Percentiles rank a stretch among this genome's conserved stretches.
These are phyloP conservation scores for Punctoribates punctum DNA, from an alignment of 2,888 invertebrate genomes.

Conservation along the genomic window DNA sequence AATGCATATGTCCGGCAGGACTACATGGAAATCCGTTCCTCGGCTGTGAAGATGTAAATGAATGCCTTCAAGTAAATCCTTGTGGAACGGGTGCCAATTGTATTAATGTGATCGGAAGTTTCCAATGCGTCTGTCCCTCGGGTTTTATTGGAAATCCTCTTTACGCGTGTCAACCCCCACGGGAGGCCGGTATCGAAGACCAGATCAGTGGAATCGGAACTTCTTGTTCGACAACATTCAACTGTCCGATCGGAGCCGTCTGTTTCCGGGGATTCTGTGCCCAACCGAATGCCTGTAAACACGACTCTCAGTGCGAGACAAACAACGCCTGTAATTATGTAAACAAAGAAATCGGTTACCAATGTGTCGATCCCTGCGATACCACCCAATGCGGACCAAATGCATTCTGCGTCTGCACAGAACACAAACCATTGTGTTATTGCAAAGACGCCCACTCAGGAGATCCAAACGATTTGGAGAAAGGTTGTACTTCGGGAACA, in stretches of 20 bases:
- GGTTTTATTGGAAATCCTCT: constrained; percentile 76
- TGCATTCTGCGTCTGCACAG: constrained; percentile 69
- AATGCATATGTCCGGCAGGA: constrained; percentile 77
- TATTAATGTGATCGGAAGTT: constrained; percentile 81
- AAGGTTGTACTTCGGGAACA: constrained; percentile 59
- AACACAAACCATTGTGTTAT: constrained; percentile 68
- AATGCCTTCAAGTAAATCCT: constrained; percentile 53
- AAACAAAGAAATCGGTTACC: constrained; percentile 41
- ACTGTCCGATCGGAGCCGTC: constrained; percentile 40
- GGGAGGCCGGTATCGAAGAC: constrained; percentile 28
- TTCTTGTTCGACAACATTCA: constrained; percentile 39
- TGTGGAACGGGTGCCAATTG: constrained; percentile 70
- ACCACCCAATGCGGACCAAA: constrained; percentile 65
- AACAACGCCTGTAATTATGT: constrained; percentile 42
- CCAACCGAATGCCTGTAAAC: constrained; percentile 39
- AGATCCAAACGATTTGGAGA: constrained; percentile 60
- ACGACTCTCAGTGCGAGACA: constrained; percentile 39
- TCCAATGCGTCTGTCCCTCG: constrained; percentile 81
- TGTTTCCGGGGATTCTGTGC: constrained; percentile 42
- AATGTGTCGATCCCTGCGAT: constrained; percentile 48
- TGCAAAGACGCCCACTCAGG: constrained; percentile 78
- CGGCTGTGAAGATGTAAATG: constrained; percentile 62
- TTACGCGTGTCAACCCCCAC: constrained; percentile 42
- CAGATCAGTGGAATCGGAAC: constrained; percentile 39
- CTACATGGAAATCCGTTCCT: constrained; percentile 68